Conservation (phyloP, 2,113 vertebrate species). For the Dipodomys merriami region DNA sequence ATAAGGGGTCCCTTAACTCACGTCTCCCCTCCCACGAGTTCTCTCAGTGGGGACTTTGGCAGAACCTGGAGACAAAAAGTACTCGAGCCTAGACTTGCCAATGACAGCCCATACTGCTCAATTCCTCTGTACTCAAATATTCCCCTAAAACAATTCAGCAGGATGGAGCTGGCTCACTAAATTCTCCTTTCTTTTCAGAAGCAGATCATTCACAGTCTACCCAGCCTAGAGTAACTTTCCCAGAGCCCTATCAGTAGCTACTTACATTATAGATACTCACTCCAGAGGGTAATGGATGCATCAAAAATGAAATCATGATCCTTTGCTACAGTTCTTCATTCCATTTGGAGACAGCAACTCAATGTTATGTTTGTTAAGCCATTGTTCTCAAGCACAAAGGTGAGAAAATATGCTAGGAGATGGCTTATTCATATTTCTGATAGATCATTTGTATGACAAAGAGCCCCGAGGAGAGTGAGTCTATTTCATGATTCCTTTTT, state of each 20-base stretch:
- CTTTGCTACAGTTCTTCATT: not conserved
- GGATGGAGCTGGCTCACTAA: not conserved
- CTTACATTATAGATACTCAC: not conserved
- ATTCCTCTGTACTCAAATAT: not conserved
- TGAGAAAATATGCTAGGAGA: not conserved
- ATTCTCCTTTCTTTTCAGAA: slow-evolving; percentile 15
- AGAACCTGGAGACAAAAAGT: not conserved
- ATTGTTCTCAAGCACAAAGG: not conserved
- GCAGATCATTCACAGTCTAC: not conserved
- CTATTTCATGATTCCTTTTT: not conserved
- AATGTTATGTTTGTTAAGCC: not conserved
- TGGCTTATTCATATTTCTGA: not conserved
- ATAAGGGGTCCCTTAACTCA: not conserved
- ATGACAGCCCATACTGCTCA: not conserved
- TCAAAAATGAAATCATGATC: not conserved
- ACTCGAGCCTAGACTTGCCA: not conserved
- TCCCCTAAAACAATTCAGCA: not conserved
- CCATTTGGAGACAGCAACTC: not conserved
- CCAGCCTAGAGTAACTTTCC: not conserved
- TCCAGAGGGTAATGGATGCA: not conserved
- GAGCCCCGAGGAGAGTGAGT: too few species aligned
- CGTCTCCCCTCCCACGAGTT: not conserved
- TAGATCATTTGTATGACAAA: not conserved
- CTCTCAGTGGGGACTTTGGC: not conserved
- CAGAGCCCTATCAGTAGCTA: not conserved